Evolutionary conservation across 2,888 invertebrate genomes (phyloP), one percentile per base, ranked within the genome.

Genomic region (Drosophila cognata): DNA sequence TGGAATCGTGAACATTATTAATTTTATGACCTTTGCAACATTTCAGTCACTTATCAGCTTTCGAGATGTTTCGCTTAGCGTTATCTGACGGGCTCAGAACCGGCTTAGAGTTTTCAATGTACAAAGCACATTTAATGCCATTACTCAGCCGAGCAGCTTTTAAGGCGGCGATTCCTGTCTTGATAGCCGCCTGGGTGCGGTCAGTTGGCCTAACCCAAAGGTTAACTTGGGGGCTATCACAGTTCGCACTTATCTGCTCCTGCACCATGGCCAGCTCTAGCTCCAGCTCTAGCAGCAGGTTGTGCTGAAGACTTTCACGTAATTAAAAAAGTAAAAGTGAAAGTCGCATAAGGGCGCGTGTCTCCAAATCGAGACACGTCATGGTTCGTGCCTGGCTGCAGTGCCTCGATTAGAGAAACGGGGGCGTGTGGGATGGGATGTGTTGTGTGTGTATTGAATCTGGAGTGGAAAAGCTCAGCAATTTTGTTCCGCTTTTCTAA

Each of bases 301-400:
- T 53, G 52, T 43, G 59, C 21, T 62, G 16, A 62, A 76, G 88
- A 86, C 81, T 83, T 85, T 78, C 61, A 57, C 57, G 90, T 88
- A 86, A 86, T 86, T 86, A 89, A 86, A 86, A 88, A 71, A 38
- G 16, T 21, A 11, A 64, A 59, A 67, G 51, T 65, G 25, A 71
- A 73, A 65, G 68, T 38, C 28, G 61, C 31, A 31, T 41, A 21
- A 43, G 55, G 57, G 36, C 11, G 52, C 25, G 50, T 58, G 51
- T 57, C 48, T 63, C 48, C 28, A 28, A 66, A 77, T 53, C 35
- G 64, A 61, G 58, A 71, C 86, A 90, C 89, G 87, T 70, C 77
- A 90, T 74, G 62, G 74, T 71, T 71, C 88, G 89, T 87, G 86
- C 57, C 62, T 66, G 53, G 64, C n/a, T 71, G 79, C 85, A 72